A percentile compares a stretch with the other conserved stretches of the same genome.
Evolutionary conservation across 1,140 invertebrate genomes (phyloP).

Genomic region (Camponotus pennsylvanicus): DNA sequence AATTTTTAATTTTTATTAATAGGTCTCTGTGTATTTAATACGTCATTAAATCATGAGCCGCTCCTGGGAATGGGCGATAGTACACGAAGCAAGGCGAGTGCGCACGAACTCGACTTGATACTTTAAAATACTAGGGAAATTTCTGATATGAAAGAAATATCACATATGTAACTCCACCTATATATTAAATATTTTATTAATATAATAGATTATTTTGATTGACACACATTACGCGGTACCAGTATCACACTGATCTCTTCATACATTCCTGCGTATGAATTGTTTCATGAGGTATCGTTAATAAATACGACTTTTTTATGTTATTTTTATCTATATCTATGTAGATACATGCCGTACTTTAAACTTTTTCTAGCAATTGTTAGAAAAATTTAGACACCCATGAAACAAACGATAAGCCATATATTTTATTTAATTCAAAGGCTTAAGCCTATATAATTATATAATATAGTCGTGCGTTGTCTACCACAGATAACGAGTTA

Average conservation of each 20-base stretch:
- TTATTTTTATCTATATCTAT: no score
- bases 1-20: not conserved
- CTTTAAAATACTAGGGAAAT: not conserved
- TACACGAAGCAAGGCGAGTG: slow-evolving; percentile 8
- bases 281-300: no score
- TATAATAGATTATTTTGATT: not conserved
- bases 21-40: not conserved
- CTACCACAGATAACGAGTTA: slow-evolving; percentile 19
- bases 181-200: no score
- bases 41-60: not conserved
- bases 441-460: not conserved
- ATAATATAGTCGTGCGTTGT: slow-evolving; percentile 7
- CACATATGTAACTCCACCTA: no score
- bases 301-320: not conserved
- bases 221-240: not conserved
- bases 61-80: not conserved
- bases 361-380: not conserved
- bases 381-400: not conserved
- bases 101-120: slow-evolving; percentile 24
- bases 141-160: not conserved
- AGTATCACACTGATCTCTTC: no score
- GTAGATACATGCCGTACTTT: no score
- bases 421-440: not conserved
- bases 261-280: no score
- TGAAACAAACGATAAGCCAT: not conserved